Conservation (phyloP, 2,113 vertebrate species). For the Oophaga pumilio region DNA sequence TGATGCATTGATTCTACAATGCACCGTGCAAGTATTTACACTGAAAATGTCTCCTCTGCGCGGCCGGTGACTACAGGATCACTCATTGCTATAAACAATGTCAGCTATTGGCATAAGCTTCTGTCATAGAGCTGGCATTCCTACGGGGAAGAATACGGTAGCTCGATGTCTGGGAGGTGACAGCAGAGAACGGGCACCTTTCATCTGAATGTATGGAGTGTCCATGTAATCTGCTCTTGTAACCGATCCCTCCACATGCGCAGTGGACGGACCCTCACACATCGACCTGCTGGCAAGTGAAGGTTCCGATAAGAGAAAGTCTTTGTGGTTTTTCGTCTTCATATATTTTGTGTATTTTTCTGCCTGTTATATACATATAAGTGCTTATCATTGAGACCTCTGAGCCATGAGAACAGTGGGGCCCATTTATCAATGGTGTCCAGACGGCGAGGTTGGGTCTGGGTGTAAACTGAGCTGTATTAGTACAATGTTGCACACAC, state of each 20-base stretch:
- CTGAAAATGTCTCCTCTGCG: neutral
- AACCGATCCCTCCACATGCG: neutral
- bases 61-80: neutral
- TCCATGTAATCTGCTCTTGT: neutral
- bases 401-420: neutral
- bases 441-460: neutral
- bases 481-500: neutral
- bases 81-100: neutral
- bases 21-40: neutral
- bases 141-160: neutral
- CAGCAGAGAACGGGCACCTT: neutral
- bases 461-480: neutral
- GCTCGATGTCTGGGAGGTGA: neutral
- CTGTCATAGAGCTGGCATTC: neutral
- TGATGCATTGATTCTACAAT: slow-evolving; percentile 10
- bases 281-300: neutral
- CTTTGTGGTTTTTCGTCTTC: neutral
- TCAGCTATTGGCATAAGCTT: neutral
- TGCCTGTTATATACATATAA: neutral
- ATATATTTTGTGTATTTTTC: neutral
- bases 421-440: neutral
- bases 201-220: neutral
- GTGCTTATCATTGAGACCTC: neutral
- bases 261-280: neutral
- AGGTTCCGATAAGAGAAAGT: neutral